phyloP scores from a whole-genome alignment of 2,113 vertebrate genomes.

The Empidonax alnorum region DNA sequence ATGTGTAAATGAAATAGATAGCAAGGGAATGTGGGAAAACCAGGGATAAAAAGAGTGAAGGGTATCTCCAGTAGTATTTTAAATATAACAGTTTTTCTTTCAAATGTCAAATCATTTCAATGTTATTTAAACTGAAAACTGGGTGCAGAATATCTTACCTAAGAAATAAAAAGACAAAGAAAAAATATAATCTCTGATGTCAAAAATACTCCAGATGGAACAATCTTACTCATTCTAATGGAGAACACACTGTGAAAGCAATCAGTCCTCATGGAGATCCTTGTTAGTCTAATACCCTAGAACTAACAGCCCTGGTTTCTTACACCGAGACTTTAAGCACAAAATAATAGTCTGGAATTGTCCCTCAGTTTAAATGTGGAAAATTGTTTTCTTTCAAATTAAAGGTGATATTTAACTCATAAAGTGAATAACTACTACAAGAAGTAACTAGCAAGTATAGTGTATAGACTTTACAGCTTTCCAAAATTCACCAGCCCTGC shows the following conservation, averaged over 20 bases:
- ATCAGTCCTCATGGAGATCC: background rate
- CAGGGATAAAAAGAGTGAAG: background rate
- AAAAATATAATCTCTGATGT: background rate
- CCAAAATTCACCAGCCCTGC: background rate
- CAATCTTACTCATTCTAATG: background rate
- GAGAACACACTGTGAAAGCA: background rate
- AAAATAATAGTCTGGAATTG: background rate
- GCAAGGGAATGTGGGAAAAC: background rate
- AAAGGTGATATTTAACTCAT: background rate
- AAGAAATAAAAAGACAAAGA: background rate
- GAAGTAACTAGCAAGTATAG: background rate
- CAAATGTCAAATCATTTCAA: background rate
- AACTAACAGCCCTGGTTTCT: background rate
- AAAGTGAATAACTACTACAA: background rate
- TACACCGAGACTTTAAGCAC: background rate
- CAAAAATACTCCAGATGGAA: background rate
- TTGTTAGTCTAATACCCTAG: background rate
- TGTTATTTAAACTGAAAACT: background rate
- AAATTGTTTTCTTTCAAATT: background rate
- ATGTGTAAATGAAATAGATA: background rate
- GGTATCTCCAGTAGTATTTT: background rate
- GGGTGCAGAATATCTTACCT: background rate
- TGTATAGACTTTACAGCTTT: background rate
- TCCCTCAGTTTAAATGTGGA: background rate
- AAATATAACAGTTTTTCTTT: background rate